These are phyloP conservation scores for Albula goreensis DNA, from an alignment of 2,113 vertebrate genomes.

Conservation along the genomic window DNA sequence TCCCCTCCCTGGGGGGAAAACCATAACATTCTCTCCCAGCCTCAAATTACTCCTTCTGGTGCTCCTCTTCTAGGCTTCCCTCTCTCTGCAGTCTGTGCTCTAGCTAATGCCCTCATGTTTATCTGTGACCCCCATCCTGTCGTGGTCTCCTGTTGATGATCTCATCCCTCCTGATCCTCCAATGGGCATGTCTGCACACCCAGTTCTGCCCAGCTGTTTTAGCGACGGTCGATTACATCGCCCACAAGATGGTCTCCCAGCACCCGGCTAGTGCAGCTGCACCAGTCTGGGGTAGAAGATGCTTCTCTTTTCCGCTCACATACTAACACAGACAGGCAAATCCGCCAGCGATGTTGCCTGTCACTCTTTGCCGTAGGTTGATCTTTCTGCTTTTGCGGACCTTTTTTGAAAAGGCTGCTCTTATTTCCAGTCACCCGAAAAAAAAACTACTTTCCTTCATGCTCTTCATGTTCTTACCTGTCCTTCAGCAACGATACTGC, in stretches of 20 bases:
- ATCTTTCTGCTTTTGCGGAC: neutral
- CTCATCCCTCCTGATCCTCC: neutral
- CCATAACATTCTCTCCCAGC: neutral
- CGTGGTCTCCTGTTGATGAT: neutral
- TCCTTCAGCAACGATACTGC: neutral
- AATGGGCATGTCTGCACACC: too few species aligned
- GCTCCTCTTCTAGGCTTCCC: neutral
- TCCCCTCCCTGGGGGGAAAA: neutral
- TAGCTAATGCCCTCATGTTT: neutral
- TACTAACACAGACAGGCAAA: too few species aligned
- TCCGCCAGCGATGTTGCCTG: too few species aligned
- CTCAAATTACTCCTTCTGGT: neutral
- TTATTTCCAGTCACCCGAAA: neutral
- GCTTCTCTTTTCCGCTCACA: too few species aligned
- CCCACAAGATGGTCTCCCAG: too few species aligned
- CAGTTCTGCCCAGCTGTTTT: too few species aligned
- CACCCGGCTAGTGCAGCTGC: too few species aligned
- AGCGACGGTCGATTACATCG: too few species aligned
- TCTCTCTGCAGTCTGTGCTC: conserved; percentile 8
- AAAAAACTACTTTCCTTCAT: too few species aligned
- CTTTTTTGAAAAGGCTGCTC: neutral
- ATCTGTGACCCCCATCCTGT: neutral
- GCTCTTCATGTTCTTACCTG: neutral
- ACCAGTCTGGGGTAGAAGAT: too few species aligned
- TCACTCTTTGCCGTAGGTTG: too few species aligned